Evolutionary conservation across 2,888 invertebrate species (phyloP), one percentile per base, ranked within the genome.

Genomic region (Electrophaes corylata): DNA sequence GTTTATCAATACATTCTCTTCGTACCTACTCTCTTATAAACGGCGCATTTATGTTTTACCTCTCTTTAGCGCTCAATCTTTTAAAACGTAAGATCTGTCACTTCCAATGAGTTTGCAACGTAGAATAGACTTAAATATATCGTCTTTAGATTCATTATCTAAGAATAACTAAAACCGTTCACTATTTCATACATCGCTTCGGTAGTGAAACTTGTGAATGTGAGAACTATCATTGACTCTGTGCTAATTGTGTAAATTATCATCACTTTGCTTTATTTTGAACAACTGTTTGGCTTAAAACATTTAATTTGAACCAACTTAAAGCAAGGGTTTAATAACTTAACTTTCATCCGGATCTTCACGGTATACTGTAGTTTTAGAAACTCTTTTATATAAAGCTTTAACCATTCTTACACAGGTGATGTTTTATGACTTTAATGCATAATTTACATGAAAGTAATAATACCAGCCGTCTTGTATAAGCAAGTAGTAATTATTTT

Each of bases 1-100:
- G 75, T 81, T 83, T 78, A 84, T 88, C 84, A 83, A 83, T 85
- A 82, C 69, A 76, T 59, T 63, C 61, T 53, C 65, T 47, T 57
- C 78, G 76, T 78, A 83, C 72, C n/a, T n/a, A n/a, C n/a, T n/a
- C n/a, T 76, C 71, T 74, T 73, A 62, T 70, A 68, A 71, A 62
- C 60, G 56, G 46, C 19, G 58, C 62, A 65, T 65, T 73, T 71
- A 71, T 49, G 57, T 63, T 62, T 57, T 49, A 50, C 11, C 29
- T 49, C 53, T 53, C 39, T 54, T 41, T 46, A 45, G 39, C 26
- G 49, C 37, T 40, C 46, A 31, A 37, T 29, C 19, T 48, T 54
- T 54, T 31, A 54, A 29, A 59, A 45, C 49, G 44, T 20, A 2
- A 14, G 18, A 35, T 46, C 45, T 40, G 45, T 50, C 31, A 41